Conservation (phyloP, 2,888 invertebrate species). For the Cantharis flavilabris region DNA sequence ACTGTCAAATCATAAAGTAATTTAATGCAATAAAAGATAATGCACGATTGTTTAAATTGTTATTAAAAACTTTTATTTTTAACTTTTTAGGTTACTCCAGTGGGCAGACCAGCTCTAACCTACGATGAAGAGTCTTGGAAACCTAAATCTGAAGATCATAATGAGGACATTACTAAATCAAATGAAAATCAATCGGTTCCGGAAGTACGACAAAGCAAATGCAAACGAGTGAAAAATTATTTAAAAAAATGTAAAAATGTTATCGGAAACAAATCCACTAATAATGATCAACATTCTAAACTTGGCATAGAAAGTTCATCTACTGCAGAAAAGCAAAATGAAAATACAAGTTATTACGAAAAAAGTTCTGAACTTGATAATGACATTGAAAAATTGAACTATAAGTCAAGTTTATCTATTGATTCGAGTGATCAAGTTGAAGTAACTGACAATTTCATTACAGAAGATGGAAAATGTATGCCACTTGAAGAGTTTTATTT, state of each 20-base stretch:
- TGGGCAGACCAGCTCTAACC: constrained; percentile 48
- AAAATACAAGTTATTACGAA: constrained; percentile 42
- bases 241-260: constrained; percentile 60
- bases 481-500: constrained; percentile 19
- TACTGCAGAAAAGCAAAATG: constrained; percentile 42
- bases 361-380: constrained; percentile 43
- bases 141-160: constrained; percentile 44
- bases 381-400: constrained; percentile 20
- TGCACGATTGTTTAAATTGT: background rate
- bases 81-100: constrained; percentile 54
- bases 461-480: constrained; percentile 9
- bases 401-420: constrained; percentile 14
- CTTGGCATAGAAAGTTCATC: constrained; percentile 37
- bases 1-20: background rate
- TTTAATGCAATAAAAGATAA: background rate
- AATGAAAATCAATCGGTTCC: constrained; percentile 48
- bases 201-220: constrained; percentile 59
- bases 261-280: constrained; percentile 42
- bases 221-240: constrained; percentile 61
- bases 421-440: constrained; percentile 35
- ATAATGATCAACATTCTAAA: constrained; percentile 32
- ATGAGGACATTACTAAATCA: constrained; percentile 20
- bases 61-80: constrained; percentile 14
- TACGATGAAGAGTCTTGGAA: constrained; percentile 55
- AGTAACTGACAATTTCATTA: constrained; percentile 38